Base-by-base conservation (phyloP, 2,888 invertebrate species). In the Eupithecia pulchellata region DNA sequence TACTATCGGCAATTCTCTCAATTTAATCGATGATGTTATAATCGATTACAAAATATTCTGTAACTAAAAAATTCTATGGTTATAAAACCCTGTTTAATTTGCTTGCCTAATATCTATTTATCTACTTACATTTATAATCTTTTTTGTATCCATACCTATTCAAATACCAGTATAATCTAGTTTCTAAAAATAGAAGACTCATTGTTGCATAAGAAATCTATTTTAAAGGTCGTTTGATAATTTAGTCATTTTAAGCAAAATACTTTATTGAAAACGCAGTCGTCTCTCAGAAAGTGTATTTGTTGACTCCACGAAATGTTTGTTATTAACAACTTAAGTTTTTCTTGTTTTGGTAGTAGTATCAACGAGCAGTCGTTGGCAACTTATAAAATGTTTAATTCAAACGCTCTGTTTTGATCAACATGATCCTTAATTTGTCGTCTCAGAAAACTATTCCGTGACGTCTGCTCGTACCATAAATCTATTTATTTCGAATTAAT, bases 401-500 rank as follows among this genome's bases (percentile, higher is more conserved):
- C 17, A 60, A 30, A 60, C 32, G 4, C 9, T 8, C 9, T 8
- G 4, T 30, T 30, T 60, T 4, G 17, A n/a, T 29, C 34, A 60
- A 14, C 55, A 25, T 61, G 74, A 78, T 71, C 47, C 52, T 64
- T 67, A 77, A 78, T 75, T 74, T 76, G 73, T 78, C 52, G 73
- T 73, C 73, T 77, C 63, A 70, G 69, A 74, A 83, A 83, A 86
- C 79, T 83, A 85, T 88, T 87, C 87, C 79, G 80, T 86, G 86
- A 87, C 86, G 87, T 84, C 75, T 64, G 13, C 68, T 69, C 32
- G 62, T 17, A 25, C 9, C 11, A 52, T 66, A 60, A 63, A 70
- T 57, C 58, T 20, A 29, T 60, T 61, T 34, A 61, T 62, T 58
- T 58, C 3, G 42, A 64, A 72, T 72, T 69, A 72, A 60, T 55